Base-by-base conservation (phyloP, 2,113 vertebrate species). In the Procavia capensis region DNA sequence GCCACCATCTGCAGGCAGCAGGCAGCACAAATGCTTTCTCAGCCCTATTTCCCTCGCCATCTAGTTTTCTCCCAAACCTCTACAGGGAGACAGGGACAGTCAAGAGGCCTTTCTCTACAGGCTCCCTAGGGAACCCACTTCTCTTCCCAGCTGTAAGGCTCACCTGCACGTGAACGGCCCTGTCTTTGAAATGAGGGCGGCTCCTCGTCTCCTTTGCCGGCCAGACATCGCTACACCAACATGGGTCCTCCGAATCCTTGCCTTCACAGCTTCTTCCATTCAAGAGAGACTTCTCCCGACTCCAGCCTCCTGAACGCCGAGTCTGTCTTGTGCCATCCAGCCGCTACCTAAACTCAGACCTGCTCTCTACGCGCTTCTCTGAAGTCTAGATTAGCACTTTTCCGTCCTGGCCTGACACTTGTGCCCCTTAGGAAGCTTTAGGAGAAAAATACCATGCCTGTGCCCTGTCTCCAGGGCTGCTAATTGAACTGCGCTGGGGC, bases 301-400 rank as follows among this genome's bases (percentile, higher is more conserved):
- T 1, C 29, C 22, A 4, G 9, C 9, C 27, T 34, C 29, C 59
- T n/a, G 61, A 47, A 83, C 41, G 34, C 25, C 10, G 2, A 0
- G 22, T 1, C 5, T 41, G 9, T 22, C 19, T 19, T 22, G 20
- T 0, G 3, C 13, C 68, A 29, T 29, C 36, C 3, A 66, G 2
- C 74, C 64, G 29, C 4, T 39, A 41, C 17, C 39, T 54, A 24
- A 63, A 36, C 64, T 61, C 41, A 70, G 43, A 41, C 7, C 50
- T 50, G 31, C 25, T 39, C 20, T 75, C 66, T 31, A 41, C 3
- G 4, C 29, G 8, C 9, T 39, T 72, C 31, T 72, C 27, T 68
- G 16, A n/a, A 9, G 3, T 41, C 50, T 5, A 34, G 24, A 47
- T 61, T 27, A 63, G 47, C 29, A 50, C 74, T 50, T 88, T 82